Percentiles rank a stretch among this genome's conserved stretches.
Evolutionary conservation across 2,888 invertebrate species (phyloP).

Genomic region (Darwinula stevensoni): DNA sequence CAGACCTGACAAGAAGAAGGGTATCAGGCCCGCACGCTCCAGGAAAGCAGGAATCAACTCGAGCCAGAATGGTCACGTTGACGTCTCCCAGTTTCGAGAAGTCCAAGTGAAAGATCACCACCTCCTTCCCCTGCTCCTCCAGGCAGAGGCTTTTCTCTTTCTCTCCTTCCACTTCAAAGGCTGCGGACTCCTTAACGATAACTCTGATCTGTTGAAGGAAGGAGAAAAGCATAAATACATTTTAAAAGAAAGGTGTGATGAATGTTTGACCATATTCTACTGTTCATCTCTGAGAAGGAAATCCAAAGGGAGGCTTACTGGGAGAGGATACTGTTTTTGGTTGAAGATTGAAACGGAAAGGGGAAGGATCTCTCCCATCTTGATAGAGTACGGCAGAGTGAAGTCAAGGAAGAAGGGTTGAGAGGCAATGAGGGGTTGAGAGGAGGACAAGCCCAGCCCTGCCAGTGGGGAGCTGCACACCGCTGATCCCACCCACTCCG

Average conservation of each 20-base stretch:
- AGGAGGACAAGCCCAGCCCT: slow-evolving; percentile 22
- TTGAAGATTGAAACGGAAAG: slow-evolving; percentile 37
- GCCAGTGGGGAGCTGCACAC: slow-evolving; percentile 20
- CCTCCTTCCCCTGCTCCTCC: neutral
- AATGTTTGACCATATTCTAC: too few species aligned
- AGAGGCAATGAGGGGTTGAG: slow-evolving; percentile 23
- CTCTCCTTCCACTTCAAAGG: too few species aligned
- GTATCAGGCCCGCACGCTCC: slow-evolving; percentile 21
- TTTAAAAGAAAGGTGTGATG: too few species aligned
- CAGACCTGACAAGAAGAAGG: slow-evolving; percentile 19
- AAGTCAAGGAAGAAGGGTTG: slow-evolving; percentile 45
- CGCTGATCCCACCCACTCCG: slow-evolving; percentile 27
- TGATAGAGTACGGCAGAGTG: slow-evolving; percentile 30
- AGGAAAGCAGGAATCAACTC: slow-evolving; percentile 19
- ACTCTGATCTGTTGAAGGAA: too few species aligned
- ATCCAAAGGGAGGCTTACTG: slow-evolving; percentile 20
- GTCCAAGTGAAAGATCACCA: neutral
- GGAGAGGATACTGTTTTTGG: slow-evolving; percentile 33
- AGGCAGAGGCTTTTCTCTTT: too few species aligned
- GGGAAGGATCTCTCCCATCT: slow-evolving; percentile 30
- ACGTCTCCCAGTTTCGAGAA: slow-evolving; percentile 18
- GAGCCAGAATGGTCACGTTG: slow-evolving; percentile 23
- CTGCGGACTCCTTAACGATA: too few species aligned
- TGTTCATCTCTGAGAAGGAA: slow-evolving; percentile 3
- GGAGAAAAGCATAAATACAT: too few species aligned